Base-by-base conservation (phyloP, 2,113 vertebrate species). In the Agelaius phoeniceus region DNA sequence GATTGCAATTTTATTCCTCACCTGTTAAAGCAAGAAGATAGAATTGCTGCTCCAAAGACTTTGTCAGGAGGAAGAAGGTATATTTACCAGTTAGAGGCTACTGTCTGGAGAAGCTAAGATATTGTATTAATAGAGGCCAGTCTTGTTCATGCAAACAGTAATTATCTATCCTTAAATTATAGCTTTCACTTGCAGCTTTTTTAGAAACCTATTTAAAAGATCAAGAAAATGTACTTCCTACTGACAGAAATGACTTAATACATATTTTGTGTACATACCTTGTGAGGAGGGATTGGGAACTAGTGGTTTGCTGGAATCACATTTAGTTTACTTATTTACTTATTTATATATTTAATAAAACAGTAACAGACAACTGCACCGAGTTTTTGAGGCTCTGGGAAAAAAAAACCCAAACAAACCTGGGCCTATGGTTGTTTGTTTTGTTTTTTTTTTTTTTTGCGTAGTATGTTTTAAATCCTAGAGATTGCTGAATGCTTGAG, bases 121-220 rank as follows among this genome's bases (percentile, higher is more conserved):
- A 72, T 30, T 55, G 87, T 77, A 74, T 82, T 66, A 90, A 90
- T 59, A 72, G 52, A 86, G 92, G 90, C 87, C 77, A 84, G 71
- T 52, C 85, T 94, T 74, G 74, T 94, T 91, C 81, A 14, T 87
- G 94, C 86, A 95, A 94, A 80, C 65, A 69, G 89, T 96, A 84
- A 72, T 93, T 85, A 87, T 93, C 72, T 87, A 18, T 51, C 81
- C 87, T 95, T 61, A 89, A 97, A 84, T 90, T 79, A 72, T 2
- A 88, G 83, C 78, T 94, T 86, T 82, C 55, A 52, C 67, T 79
- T 4, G 1, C 55, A 73, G 77, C 54, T 86, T 87, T 92, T 94
- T 67, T 49, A 86, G 57, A 58, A 94, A 68, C 72, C 65, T 80
- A 84, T 91, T 94, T 65, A 91, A 95, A 90, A 93, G 86, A 89